phyloP scores from a whole-genome alignment of 2,113 vertebrate genomes.

The Ochotona princeps region DNA sequence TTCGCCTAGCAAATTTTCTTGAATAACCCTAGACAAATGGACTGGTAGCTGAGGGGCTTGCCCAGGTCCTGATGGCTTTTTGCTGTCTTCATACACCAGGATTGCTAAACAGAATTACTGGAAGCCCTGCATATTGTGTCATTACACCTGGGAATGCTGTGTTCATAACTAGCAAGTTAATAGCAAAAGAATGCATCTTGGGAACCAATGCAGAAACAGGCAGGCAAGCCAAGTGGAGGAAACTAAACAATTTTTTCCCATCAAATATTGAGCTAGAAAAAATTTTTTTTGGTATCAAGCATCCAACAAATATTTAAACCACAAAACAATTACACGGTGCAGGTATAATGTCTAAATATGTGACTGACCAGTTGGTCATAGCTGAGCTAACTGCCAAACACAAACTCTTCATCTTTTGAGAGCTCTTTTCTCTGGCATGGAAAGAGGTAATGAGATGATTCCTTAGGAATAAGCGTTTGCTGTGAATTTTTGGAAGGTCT shows the following conservation, averaged over 20 bases:
- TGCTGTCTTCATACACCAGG: not conserved
- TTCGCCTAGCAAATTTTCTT: not conserved
- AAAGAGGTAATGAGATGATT: not conserved
- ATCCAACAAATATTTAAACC: constrained; percentile 67
- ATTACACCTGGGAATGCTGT: constrained; percentile 31
- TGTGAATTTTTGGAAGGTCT: constrained; percentile 40
- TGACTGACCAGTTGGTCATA: not conserved
- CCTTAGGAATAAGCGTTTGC: not conserved
- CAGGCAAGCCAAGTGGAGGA: constrained; percentile 49
- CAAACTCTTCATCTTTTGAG: not conserved
- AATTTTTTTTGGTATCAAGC: constrained; percentile 51
- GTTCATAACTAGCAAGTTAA: not conserved
- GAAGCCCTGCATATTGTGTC: not conserved
- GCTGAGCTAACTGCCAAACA: not conserved
- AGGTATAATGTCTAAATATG: not conserved
- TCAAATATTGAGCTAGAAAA: constrained; percentile 38
- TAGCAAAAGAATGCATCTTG: not conserved
- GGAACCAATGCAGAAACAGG: constrained; percentile 26
- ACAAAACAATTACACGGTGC: not conserved
- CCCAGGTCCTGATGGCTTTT: not conserved
- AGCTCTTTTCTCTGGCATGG: not conserved
- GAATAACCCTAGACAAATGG: not conserved
- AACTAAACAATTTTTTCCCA: constrained; percentile 24
- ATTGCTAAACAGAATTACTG: not conserved
- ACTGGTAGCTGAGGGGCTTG: no score